phyloP scores from a whole-genome alignment of 1,140 invertebrate genomes.

The Drosophila equinoxialis region DNA sequence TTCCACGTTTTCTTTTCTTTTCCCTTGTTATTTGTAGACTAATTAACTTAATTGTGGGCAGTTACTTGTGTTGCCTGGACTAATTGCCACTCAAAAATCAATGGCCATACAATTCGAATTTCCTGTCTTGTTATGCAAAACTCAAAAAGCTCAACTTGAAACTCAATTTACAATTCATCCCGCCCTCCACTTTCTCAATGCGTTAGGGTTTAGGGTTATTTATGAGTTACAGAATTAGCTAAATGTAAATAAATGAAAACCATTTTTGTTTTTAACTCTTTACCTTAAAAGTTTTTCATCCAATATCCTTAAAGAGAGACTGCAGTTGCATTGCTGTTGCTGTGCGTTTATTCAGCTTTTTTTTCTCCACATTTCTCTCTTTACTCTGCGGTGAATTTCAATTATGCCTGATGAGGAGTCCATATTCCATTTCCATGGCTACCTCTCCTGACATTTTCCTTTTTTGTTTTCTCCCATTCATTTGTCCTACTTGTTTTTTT shows the following conservation, averaged over 20 bases:
- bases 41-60: constrained; percentile 77
- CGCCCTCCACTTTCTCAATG: not conserved
- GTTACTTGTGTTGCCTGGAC: constrained; percentile 37
- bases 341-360: not conserved
- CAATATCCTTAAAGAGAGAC: not conserved
- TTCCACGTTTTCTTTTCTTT: constrained; percentile 8
- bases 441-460: constrained; percentile 40
- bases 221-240: constrained; percentile 34
- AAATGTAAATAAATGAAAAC: constrained; percentile 37
- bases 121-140: constrained; percentile 2
- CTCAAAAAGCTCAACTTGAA: constrained; percentile 7
- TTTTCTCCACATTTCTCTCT: not conserved
- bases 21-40: constrained; percentile 25
- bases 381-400: constrained; percentile 66
- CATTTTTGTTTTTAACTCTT: not conserved
- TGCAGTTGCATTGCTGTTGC: constrained; percentile 13
- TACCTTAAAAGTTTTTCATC: not conserved
- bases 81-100: constrained; percentile 72
- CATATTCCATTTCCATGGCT: constrained; percentile 29
- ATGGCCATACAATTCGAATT: constrained; percentile 37
- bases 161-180: constrained; percentile 22
- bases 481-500: not conserved
- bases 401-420: constrained; percentile 56
- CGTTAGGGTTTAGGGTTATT: not conserved
- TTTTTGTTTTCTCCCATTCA: constrained; percentile 2